phyloP scores from a whole-genome alignment of 2,888 invertebrate species.

The Drosophila recens region DNA sequence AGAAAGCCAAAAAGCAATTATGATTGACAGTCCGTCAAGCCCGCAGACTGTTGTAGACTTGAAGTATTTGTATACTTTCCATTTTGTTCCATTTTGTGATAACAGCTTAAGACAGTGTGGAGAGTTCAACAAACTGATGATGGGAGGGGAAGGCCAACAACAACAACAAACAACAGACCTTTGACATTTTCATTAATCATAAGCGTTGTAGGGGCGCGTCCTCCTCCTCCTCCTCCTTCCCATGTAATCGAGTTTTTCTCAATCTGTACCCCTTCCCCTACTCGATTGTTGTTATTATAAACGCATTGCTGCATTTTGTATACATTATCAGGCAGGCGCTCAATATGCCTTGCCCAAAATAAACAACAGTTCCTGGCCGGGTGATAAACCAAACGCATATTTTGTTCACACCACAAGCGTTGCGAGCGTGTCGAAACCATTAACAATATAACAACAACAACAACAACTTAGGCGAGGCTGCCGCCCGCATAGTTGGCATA shows the following conservation, averaged over 20 bases:
- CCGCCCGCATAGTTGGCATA: slow-evolving; percentile 75
- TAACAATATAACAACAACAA: slow-evolving; percentile 58
- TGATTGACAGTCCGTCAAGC: slow-evolving; percentile 74
- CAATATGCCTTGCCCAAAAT: slow-evolving; percentile 59
- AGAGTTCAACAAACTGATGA: slow-evolving; percentile 74
- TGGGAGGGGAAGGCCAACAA: neutral
- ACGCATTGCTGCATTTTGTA: slow-evolving; percentile 67
- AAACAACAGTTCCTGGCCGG: slow-evolving; percentile 64
- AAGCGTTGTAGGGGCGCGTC: slow-evolving; percentile 34
- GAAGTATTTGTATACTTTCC: slow-evolving; percentile 59
- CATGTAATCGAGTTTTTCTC: slow-evolving; percentile 36
- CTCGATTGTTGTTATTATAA: slow-evolving; percentile 50
- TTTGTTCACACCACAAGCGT: slow-evolving; percentile 73
- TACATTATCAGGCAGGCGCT: slow-evolving; percentile 63
- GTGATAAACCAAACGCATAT: slow-evolving; percentile 78
- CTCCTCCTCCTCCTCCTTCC: neutral
- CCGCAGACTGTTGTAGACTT: slow-evolving; percentile 20
- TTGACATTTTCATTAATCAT: slow-evolving; percentile 80
- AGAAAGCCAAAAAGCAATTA: slow-evolving; percentile 66
- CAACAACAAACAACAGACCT: slow-evolving; percentile 46
- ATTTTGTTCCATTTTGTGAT: slow-evolving; percentile 70
- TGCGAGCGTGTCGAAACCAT: slow-evolving; percentile 67
- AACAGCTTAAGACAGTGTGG: slow-evolving; percentile 33
- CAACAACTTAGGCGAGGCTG: slow-evolving; percentile 53
- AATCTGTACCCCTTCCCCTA: slow-evolving; percentile 8